phyloP scores from a whole-genome alignment of 2,888 invertebrate species.

The Papilio demoleus region DNA sequence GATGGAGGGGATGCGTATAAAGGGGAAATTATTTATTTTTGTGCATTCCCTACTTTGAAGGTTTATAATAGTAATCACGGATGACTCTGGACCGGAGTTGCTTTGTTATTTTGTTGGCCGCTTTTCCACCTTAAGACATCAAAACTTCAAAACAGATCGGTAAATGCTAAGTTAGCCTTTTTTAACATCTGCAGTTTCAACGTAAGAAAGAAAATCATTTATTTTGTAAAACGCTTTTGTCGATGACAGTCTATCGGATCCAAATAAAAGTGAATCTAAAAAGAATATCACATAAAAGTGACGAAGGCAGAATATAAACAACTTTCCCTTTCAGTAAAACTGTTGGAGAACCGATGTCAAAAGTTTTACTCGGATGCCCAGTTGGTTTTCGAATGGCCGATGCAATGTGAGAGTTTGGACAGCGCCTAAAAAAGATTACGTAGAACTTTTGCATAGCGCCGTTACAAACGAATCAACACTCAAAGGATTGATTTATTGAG shows the following conservation, averaged over 20 bases:
- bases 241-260: background rate
- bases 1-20: no score
- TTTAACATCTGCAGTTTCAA: no score
- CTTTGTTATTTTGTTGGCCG: no score
- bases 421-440: slow-evolving; percentile 15
- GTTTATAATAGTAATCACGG: no score
- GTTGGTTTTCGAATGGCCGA: background rate
- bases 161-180: no score
- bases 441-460: slow-evolving; percentile 4
- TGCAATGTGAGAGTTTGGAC: slow-evolving; percentile 15
- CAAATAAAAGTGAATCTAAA: background rate
- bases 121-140: no score
- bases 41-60: no score
- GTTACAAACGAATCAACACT: slow-evolving; percentile 2
- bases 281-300: background rate
- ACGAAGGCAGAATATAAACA: background rate
- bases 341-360: slow-evolving; percentile 11
- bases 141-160: no score
- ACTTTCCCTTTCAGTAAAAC: slow-evolving; percentile 7
- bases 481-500: slow-evolving; percentile 8
- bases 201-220: no score
- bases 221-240: no score
- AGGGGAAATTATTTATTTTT: no score
- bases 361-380: slow-evolving; percentile 1
- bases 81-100: no score